Evolutionary conservation across 2,113 vertebrate genomes (phyloP).

Genomic region (Oceanites oceanicus): DNA sequence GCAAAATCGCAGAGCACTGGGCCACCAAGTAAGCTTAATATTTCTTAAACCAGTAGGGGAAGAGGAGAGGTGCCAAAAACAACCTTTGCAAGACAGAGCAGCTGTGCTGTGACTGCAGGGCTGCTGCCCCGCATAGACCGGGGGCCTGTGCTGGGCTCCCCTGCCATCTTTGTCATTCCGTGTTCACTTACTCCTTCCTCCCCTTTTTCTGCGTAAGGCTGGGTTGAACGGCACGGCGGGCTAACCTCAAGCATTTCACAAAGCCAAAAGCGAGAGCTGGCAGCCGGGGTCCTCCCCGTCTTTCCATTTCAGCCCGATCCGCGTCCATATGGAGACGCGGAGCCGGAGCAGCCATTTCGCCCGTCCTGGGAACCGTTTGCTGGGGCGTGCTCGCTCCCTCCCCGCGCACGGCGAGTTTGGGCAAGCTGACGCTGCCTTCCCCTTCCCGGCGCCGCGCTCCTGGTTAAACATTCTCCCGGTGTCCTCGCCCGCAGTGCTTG

Average conservation of each 20-base stretch:
- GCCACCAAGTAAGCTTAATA: conserved; percentile 16
- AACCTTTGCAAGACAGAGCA: conserved; percentile 24
- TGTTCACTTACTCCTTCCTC: neutral
- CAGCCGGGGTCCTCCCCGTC: neutral
- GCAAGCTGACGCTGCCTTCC: neutral
- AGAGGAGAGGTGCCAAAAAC: conserved; percentile 34
- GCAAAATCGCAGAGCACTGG: neutral
- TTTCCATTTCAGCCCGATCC: neutral
- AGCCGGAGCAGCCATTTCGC: neutral
- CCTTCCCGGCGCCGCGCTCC: neutral
- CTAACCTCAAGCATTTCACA: neutral
- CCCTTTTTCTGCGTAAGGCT: neutral
- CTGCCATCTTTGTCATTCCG: neutral
- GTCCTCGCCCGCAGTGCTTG: conserved; percentile 5
- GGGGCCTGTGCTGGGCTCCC: neutral
- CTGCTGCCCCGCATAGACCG: neutral
- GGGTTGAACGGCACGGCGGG: neutral
- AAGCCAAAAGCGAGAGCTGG: neutral
- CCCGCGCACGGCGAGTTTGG: neutral
- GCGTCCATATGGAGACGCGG: accelerated
- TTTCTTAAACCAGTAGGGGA: conserved; percentile 21
- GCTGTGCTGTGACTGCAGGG: neutral
- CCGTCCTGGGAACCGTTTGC: neutral
- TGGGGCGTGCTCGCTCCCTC: neutral
- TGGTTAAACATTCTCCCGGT: conserved; percentile 16